A percentile compares a stretch with the other conserved stretches of the same genome.
Conservation (phyloP, 1,140 invertebrate genomes). For the Chrysopa pallens region DNA sequence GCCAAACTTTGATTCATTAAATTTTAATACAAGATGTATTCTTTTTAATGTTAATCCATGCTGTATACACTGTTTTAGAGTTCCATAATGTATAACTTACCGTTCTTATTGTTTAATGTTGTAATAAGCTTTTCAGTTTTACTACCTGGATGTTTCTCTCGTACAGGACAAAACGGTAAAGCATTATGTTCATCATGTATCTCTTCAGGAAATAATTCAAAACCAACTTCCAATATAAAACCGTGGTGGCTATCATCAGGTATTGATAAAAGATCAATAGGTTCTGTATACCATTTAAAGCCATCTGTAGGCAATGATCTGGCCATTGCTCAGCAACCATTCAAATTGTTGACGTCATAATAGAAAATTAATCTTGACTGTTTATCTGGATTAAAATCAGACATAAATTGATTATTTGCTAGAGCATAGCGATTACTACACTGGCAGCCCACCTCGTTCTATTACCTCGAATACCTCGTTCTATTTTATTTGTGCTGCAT, state of each 20-base stretch:
- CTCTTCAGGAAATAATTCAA: slow-evolving; percentile 13
- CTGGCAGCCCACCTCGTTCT: not conserved
- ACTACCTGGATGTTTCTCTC: not conserved
- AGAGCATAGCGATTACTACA: slow-evolving; percentile 2
- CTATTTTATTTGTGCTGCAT: not conserved
- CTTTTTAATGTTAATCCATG: slow-evolving; percentile 16
- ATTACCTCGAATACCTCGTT: not conserved
- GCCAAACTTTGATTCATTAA: slow-evolving; percentile 18
- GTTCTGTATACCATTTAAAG: not conserved
- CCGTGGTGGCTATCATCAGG: slow-evolving; percentile 2
- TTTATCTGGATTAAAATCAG: not conserved
- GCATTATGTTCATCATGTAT: slow-evolving; percentile 11
- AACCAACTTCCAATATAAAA: slow-evolving; percentile 11
- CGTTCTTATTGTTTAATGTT: slow-evolving; percentile 8
- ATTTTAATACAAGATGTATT: slow-evolving; percentile 17
- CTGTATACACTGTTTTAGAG: slow-evolving; percentile 10
- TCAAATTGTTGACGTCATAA: not conserved
- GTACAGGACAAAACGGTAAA: slow-evolving; percentile 8
- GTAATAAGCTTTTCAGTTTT: slow-evolving; percentile 9
- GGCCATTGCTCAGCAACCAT: not conserved
- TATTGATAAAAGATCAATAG: not conserved
- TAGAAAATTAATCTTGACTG: no score
- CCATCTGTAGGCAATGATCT: not conserved
- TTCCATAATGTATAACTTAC: slow-evolving; percentile 16
- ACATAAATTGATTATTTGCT: slow-evolving; percentile 2